Evolutionary conservation across 2,888 invertebrate genomes (phyloP), one percentile per base, ranked within the genome.

Genomic region (Isoperla grammatica): DNA sequence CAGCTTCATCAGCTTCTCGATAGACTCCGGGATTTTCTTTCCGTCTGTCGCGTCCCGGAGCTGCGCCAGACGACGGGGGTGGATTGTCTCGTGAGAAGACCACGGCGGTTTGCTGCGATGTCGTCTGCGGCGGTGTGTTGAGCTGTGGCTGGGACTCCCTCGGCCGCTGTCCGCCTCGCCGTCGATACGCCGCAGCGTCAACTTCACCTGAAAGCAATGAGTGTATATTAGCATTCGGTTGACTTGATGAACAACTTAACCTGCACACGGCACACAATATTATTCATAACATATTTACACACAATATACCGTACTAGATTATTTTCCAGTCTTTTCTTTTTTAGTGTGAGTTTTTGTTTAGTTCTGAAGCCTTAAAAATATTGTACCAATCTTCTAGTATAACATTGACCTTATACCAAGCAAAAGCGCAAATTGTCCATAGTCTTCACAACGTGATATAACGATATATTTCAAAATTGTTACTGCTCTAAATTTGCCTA

Each of bases 1-100:
- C 61, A 81, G 71, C 69, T 80, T 80, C 64, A 80, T 71, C 55
- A 81, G 69, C 65, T 78, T 74, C 65, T 80, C 79, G 61, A 80
- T 78, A 68, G 60, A 59, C 56, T 55, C 62, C 17, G 59, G 64
- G 56, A 56, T 54, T 54, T 63, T 60, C 48, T 60, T 43, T 1
- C 42, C 54, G 43, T 46, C 43, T 22, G 15, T 19, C 6, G 59
- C 53, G 13, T 56, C 20, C 6, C 67, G 71, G 72, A 4, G 73
- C 72, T 61, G 71, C 71, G 63, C 70, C 67, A 64, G 72, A 71
- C 56, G 73, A 71, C 69, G 70, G 69, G 20, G 73, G 69, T 67
- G 75, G 71, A 64, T 39, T 2, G 63, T 62, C 54, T 66, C 61
- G 45, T 56, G 57, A 9, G 58, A 58, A 15, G 60, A 56, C 63